These are phyloP conservation scores for Dissostichus mawsoni DNA, from an alignment of 2,113 vertebrate genomes.

Conservation along the genomic window DNA sequence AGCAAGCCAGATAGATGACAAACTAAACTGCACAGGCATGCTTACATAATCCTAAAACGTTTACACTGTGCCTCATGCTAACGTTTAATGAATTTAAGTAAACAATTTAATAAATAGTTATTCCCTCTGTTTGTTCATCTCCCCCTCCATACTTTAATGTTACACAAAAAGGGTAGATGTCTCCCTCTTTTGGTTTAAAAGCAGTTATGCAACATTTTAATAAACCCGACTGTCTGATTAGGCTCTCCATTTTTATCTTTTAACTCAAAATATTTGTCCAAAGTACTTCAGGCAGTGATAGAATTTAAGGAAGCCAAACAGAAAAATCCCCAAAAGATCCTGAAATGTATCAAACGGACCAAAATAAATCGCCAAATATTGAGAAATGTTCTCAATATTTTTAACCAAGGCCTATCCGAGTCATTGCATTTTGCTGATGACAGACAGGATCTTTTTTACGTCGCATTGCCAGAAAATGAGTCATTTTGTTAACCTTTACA, in stretches of 20 bases:
- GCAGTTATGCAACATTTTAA: neutral
- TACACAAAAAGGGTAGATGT: neutral
- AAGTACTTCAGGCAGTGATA: too few species aligned
- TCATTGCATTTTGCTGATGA: too few species aligned
- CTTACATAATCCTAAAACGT: neutral
- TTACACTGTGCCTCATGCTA: too few species aligned
- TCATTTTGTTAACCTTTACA: neutral
- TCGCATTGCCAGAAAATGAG: too few species aligned
- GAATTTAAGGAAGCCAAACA: too few species aligned
- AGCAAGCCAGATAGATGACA: neutral
- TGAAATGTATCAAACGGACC: too few species aligned
- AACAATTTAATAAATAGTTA: neutral
- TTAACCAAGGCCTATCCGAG: too few species aligned
- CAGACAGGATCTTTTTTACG: too few species aligned
- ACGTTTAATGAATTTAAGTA: neutral
- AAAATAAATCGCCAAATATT: too few species aligned
- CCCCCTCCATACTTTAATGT: neutral
- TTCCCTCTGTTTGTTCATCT: neutral
- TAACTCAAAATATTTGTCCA: neutral
- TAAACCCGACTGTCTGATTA: too few species aligned
- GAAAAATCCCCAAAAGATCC: too few species aligned
- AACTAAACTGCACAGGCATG: neutral
- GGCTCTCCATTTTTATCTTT: neutral
- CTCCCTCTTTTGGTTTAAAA: conserved; percentile 50
- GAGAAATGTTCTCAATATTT: too few species aligned